These are phyloP conservation scores for Psephotus haematonotus DNA, from an alignment of 2,113 vertebrate genomes.

Conservation along the genomic window DNA sequence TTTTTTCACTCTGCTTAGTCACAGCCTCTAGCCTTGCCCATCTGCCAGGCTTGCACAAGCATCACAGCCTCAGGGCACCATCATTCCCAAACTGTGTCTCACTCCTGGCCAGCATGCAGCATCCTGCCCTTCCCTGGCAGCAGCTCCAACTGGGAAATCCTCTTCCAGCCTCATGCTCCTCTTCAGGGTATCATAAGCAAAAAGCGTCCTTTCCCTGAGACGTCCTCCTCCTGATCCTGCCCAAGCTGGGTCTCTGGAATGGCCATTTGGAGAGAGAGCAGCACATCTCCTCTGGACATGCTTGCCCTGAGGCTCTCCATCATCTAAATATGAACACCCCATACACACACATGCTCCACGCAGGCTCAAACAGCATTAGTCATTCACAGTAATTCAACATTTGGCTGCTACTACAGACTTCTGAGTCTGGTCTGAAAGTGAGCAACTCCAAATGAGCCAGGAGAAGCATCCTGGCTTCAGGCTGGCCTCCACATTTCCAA, in stretches of 20 bases:
- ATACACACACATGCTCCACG: not conserved
- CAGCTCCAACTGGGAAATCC: not conserved
- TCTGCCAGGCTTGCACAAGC: not conserved
- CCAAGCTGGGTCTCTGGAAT: not conserved
- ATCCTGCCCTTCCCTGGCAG: not conserved
- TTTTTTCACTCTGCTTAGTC: not conserved
- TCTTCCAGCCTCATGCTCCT: not conserved
- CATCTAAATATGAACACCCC: not conserved
- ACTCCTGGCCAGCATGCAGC: not conserved
- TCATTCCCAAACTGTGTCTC: not conserved
- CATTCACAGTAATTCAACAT: not conserved
- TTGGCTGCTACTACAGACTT: not conserved
- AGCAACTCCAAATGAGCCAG: not conserved
- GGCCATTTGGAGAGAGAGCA: not conserved
- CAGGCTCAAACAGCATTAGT: not conserved
- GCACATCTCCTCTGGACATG: not conserved
- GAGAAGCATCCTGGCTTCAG: not conserved
- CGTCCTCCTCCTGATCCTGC: not conserved
- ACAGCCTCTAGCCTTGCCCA: not conserved
- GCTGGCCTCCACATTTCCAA: not conserved
- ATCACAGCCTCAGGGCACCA: not conserved
- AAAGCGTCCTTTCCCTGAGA: not conserved
- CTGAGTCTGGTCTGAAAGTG: not conserved
- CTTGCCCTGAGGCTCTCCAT: not conserved
- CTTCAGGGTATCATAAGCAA: not conserved